These are phyloP conservation scores for Chelon auratus DNA, from an alignment of 2,797 vertebrate genomes.

Conservation along the genomic window DNA sequence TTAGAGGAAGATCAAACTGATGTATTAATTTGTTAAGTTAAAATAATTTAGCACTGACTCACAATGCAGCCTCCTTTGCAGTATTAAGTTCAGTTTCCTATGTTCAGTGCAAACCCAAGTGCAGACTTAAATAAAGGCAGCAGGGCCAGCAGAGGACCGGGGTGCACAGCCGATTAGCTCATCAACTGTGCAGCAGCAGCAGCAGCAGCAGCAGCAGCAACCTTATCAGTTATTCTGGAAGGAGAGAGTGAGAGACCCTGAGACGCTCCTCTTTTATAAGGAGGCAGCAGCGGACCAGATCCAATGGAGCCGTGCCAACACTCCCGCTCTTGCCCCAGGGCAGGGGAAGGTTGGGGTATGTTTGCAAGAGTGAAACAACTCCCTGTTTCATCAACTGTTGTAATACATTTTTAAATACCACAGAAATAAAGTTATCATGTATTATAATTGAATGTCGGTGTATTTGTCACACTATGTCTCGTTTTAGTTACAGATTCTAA, in stretches of 20 bases:
- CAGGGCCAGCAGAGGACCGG: conserved; percentile 22
- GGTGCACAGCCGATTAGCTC: conserved; percentile 50
- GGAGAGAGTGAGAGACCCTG: conserved; percentile 56
- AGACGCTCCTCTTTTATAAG: conserved; percentile 81
- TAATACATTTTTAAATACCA: conserved; percentile 15
- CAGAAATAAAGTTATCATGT: conserved; percentile 24
- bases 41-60: conserved; percentile 28
- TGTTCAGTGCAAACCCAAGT: conserved; percentile 21
- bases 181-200: conserved; percentile 41
- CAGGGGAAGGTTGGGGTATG: conserved; percentile 44
- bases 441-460: conserved; percentile 22
- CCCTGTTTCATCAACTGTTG: conserved; percentile 23
- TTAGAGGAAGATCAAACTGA: neutral
- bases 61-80: conserved; percentile 39
- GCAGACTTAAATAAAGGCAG: conserved; percentile 10
- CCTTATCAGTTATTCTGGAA: conserved; percentile 61
- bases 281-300: conserved; percentile 66
- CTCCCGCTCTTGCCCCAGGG: conserved; percentile 66
- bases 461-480: neutral
- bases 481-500: conserved; percentile 6
- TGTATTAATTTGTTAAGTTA: neutral
- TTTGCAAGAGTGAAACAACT: conserved; percentile 39
- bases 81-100: conserved; percentile 11
- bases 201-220: conserved; percentile 35
- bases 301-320: conserved; percentile 52